Evolutionary conservation across 1,140 invertebrate genomes (phyloP).

Genomic region (Sipha flava): DNA sequence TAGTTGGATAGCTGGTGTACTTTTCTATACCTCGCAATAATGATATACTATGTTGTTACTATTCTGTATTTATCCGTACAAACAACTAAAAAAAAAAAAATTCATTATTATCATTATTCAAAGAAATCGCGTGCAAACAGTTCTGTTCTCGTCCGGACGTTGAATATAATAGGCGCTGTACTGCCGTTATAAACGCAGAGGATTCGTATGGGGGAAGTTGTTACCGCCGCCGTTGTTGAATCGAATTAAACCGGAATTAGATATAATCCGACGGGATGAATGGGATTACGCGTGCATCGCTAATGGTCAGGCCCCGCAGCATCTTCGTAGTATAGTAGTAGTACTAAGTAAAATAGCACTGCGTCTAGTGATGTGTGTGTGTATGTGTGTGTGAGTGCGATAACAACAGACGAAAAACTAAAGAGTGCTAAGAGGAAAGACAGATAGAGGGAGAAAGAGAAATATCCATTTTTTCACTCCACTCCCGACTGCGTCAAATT

Average conservation of each 20-base stretch:
- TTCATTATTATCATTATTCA: not conserved
- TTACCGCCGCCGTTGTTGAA: not conserved
- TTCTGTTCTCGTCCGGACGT: not conserved
- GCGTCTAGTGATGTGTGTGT: no score
- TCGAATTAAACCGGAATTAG: conserved; percentile 33
- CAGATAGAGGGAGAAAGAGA: no score
- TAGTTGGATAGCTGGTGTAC: no score
- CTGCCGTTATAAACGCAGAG: not conserved
- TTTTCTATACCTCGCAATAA: no score
- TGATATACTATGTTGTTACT: no score
- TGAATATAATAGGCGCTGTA: conserved; percentile 11
- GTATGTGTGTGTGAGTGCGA: not conserved
- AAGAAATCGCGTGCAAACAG: not conserved
- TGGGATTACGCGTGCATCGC: conserved; percentile 32
- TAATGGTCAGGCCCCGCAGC: conserved; percentile 30
- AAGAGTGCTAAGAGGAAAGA: no score
- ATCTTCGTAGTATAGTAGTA: not conserved
- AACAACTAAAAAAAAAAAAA: not conserved
- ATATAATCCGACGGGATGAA: conserved; percentile 30
- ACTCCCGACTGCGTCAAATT: no score
- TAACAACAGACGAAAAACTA: no score
- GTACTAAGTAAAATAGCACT: not conserved
- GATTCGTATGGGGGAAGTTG: not conserved
- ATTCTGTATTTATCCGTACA: not conserved
- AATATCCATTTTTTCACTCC: no score